Conservation (phyloP, 1,140 invertebrate genomes). For the Ceratosolen fusciceps region DNA sequence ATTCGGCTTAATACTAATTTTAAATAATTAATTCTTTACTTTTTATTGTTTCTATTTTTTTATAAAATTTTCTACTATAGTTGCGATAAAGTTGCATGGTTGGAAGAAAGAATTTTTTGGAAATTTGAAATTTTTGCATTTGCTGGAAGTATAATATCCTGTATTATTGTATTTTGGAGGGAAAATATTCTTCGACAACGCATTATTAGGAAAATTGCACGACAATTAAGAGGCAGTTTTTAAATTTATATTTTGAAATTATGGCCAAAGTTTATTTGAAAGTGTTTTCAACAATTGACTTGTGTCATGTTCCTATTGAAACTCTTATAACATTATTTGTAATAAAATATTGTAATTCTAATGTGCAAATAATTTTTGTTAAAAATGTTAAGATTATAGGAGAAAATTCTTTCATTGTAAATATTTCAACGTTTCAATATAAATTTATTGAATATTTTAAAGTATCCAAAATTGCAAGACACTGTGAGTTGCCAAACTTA, state of each 20-base stretch:
- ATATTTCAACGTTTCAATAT: slow-evolving; percentile 57
- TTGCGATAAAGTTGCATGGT: slow-evolving; percentile 78
- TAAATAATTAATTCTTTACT: neutral
- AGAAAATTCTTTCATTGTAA: slow-evolving; percentile 57
- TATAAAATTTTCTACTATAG: slow-evolving; percentile 63
- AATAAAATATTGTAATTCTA: slow-evolving; percentile 65
- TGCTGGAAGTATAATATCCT: slow-evolving; percentile 76
- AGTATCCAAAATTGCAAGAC: slow-evolving; percentile 60
- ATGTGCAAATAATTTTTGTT: slow-evolving; percentile 59
- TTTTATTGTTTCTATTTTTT: slow-evolving; percentile 5
- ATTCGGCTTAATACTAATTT: neutral
- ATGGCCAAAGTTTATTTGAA: slow-evolving; percentile 65
- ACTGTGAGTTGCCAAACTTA: slow-evolving; percentile 75
- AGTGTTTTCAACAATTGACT: slow-evolving; percentile 56
- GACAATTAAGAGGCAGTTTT: slow-evolving; percentile 69
- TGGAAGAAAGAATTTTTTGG: slow-evolving; percentile 86
- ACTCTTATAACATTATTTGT: slow-evolving; percentile 64
- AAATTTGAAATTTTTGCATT: slow-evolving; percentile 86
- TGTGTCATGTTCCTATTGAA: slow-evolving; percentile 66
- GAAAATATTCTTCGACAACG: slow-evolving; percentile 74
- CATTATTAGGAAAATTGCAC: slow-evolving; percentile 75
- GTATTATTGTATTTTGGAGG: slow-evolving; percentile 72
- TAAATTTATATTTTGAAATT: slow-evolving; percentile 54
- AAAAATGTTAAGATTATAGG: slow-evolving; percentile 33
- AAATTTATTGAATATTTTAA: slow-evolving; percentile 55